Evolutionary conservation across 2,888 invertebrate species (phyloP).

Genomic region (Zele albiditarsus): DNA sequence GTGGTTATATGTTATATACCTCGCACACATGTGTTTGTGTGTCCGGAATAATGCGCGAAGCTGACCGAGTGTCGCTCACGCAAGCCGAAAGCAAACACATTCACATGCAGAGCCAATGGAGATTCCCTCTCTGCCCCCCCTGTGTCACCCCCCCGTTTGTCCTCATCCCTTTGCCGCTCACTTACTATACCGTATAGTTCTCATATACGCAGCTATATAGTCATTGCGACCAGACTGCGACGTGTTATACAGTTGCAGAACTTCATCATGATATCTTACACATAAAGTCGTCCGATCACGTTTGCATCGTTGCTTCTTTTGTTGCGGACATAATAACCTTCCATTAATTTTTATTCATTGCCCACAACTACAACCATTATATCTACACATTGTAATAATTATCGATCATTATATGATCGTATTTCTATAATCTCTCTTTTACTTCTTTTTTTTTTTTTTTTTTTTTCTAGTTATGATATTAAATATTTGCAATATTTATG

Average conservation of each 20-base stretch:
- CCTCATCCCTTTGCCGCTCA: background rate
- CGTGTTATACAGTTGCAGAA: constrained; percentile 32
- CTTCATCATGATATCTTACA: constrained; percentile 39
- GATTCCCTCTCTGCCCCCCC: constrained; percentile 1
- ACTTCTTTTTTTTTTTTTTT: background rate
- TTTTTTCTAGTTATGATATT: background rate
- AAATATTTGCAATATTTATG: constrained; percentile 9
- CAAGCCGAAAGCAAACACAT: constrained; percentile 39
- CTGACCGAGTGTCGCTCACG: constrained; percentile 29
- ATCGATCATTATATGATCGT: constrained; percentile 36
- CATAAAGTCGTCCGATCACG: constrained; percentile 40
- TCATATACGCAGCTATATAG: background rate
- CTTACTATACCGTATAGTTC: background rate
- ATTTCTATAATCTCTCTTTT: constrained; percentile 13
- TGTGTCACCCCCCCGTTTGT: constrained; percentile 1
- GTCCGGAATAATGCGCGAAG: constrained; percentile 16
- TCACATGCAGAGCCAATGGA: constrained; percentile 30
- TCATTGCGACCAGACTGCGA: constrained; percentile 1
- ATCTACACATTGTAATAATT: constrained; percentile 37
- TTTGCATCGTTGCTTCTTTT: constrained; percentile 41
- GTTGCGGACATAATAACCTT: constrained; percentile 42
- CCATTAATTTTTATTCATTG: constrained; percentile 45
- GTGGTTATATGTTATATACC: constrained; percentile 11
- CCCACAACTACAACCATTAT: constrained; percentile 22
- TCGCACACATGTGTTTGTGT: constrained; percentile 23